Conservation (phyloP, 2,113 vertebrate species). For the Cercocebus atys region DNA sequence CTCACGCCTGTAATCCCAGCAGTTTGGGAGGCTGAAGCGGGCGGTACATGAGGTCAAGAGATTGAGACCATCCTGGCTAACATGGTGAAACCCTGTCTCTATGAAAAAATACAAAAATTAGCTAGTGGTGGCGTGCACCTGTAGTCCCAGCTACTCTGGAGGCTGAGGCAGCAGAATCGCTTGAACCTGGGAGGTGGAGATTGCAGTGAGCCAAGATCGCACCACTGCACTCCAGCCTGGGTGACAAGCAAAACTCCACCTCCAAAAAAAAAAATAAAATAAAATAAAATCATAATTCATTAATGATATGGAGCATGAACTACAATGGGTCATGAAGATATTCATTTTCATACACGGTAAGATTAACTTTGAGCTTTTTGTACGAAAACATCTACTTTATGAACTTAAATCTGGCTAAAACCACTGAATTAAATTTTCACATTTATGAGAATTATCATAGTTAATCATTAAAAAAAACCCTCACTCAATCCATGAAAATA, state of each 20-base stretch:
- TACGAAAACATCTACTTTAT: not conserved
- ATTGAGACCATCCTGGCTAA: not conserved
- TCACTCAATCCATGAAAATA: not conserved
- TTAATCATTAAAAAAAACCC: not conserved
- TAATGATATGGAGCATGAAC: not conserved
- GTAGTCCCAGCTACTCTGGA: not conserved
- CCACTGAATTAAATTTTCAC: not conserved
- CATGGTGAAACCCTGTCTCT: not conserved
- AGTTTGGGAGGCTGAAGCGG: not conserved
- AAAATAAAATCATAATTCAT: not conserved
- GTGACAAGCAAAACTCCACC: not conserved
- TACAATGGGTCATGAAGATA: not conserved
- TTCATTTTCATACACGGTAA: not conserved
- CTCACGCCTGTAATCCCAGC: not conserved
- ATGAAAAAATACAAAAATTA: not conserved
- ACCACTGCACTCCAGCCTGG: not conserved
- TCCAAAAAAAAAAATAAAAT: not conserved
- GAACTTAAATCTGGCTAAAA: constrained; percentile 8
- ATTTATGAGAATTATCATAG: not conserved
- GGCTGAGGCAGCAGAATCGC: not conserved
- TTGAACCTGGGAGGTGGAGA: not conserved
- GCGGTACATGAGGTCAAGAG: not conserved
- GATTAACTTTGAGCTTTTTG: not conserved
- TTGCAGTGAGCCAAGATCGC: not conserved
- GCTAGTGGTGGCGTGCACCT: not conserved